Evolutionary conservation across 2,797 vertebrate genomes (phyloP).

Genomic region (Esox lucius): DNA sequence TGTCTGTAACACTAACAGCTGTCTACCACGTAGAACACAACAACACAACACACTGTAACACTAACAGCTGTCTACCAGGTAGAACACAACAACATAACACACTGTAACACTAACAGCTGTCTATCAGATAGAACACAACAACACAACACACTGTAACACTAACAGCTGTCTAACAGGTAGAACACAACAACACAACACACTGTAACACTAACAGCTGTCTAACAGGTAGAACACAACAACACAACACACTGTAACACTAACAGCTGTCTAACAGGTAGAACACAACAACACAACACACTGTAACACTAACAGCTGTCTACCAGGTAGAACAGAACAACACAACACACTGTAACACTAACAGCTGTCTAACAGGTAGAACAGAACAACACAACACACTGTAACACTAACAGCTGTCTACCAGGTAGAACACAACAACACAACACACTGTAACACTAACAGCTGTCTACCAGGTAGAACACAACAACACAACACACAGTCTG

Average conservation of each 20-base stretch:
- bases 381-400: too few relatives aligned
- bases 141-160: not conserved
- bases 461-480: conserved; percentile 7
- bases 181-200: not conserved
- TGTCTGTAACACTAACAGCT: conserved; percentile 52
- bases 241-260: conserved; percentile 7
- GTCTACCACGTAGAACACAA: conserved; percentile 61
- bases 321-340: too few relatives aligned
- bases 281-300: not conserved
- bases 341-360: too few relatives aligned
- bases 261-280: not conserved
- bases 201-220: too few relatives aligned
- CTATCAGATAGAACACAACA: not conserved
- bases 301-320: too few relatives aligned
- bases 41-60: not conserved
- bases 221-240: not conserved
- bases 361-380: too few relatives aligned
- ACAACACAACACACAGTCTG: conserved; percentile 70
- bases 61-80: not conserved
- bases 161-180: conserved; percentile 1
- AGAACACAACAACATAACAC: conserved; percentile 1
- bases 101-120: not conserved
- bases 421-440: too few relatives aligned
- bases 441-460: not conserved
- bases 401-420: too few relatives aligned